Base-by-base conservation (phyloP, 1,140 invertebrate species). In the Leptestheria dahalacensis region DNA sequence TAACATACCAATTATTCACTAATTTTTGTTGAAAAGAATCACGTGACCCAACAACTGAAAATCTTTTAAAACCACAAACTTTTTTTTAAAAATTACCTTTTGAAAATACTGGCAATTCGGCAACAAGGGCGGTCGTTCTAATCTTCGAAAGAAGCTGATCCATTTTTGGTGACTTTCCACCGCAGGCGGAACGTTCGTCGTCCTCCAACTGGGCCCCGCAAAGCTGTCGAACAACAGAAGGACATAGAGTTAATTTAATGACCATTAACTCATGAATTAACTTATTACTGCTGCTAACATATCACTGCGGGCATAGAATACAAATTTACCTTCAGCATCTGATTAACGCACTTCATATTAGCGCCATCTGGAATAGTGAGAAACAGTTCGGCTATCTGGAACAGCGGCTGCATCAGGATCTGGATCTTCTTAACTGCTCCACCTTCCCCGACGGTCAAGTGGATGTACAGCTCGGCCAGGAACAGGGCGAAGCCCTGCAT, bases 261-360 rank as follows among this genome's bases (percentile, higher is more conserved):
- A n/a, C n/a, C n/a, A n/a, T n/a, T n/a, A n/a, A n/a, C n/a, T n/a
- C n/a, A n/a, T n/a, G n/a, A n/a, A n/a, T n/a, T n/a, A n/a, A n/a
- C n/a, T n/a, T n/a, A n/a, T n/a, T n/a, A n/a, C n/a, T n/a, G n/a
- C n/a, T n/a, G n/a, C n/a, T n/a, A n/a, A n/a, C n/a, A n/a, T n/a
- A n/a, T n/a, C n/a, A n/a, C n/a, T n/a, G n/a, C n/a, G n/a, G n/a
- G n/a, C 9, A 1, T 26, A 10, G 2, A 41, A 10, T 26, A 33
- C 0, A 51, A 51, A 18, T 23, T 20, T 25, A 18, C 75, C 64
- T 79, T 79, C 9, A 79, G 63, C 28, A 75, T 73, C 69, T 78
- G 74, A 64, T 76, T 78, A 57, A 74, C 71, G 65, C 73, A 77
- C 62, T 78, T 78, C 1, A 65, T 52, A 53, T 65, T 65, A 25